Percentiles rank a stretch among this genome's conserved stretches.
phyloP scores from a whole-genome alignment of 2,888 invertebrate genomes.

The Harpalus rufipes region DNA sequence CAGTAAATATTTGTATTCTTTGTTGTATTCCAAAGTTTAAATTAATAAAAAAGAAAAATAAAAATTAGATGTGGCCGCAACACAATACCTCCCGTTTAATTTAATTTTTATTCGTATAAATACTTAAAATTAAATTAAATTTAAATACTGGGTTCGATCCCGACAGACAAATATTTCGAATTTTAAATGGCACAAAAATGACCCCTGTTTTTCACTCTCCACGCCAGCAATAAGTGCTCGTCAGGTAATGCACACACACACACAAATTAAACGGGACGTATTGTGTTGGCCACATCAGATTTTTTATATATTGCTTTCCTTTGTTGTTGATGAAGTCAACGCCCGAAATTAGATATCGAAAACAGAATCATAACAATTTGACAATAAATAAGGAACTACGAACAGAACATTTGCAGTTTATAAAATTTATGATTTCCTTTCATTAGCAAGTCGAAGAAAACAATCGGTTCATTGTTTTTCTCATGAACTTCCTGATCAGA shows the following conservation, averaged over 20 bases:
- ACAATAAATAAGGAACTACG: background rate
- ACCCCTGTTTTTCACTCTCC: too few relatives aligned
- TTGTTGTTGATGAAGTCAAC: background rate
- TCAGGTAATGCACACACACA: too few relatives aligned
- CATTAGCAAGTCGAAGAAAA: constrained; percentile 6
- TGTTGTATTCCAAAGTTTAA: constrained; percentile 11
- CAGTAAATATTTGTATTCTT: constrained; percentile 36
- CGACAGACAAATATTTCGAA: too few relatives aligned
- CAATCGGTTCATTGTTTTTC: constrained; percentile 26
- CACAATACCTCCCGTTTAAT: too few relatives aligned
- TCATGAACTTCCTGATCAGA: constrained; percentile 17
- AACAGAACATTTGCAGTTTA: background rate
- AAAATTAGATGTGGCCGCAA: too few relatives aligned
- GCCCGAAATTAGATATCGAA: background rate
- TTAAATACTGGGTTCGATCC: too few relatives aligned
- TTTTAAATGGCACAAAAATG: too few relatives aligned
- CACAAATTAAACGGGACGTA: too few relatives aligned
- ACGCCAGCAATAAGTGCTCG: too few relatives aligned
- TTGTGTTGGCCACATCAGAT: too few relatives aligned
- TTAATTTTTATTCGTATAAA: too few relatives aligned
- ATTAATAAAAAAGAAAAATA: background rate
- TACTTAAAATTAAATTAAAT: too few relatives aligned
- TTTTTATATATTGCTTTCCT: constrained; percentile 8
- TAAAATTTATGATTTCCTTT: constrained; percentile 19
- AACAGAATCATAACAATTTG: background rate